phyloP scores from a whole-genome alignment of 2,797 vertebrate genomes.

The Schizopygopsis pylzovi region DNA sequence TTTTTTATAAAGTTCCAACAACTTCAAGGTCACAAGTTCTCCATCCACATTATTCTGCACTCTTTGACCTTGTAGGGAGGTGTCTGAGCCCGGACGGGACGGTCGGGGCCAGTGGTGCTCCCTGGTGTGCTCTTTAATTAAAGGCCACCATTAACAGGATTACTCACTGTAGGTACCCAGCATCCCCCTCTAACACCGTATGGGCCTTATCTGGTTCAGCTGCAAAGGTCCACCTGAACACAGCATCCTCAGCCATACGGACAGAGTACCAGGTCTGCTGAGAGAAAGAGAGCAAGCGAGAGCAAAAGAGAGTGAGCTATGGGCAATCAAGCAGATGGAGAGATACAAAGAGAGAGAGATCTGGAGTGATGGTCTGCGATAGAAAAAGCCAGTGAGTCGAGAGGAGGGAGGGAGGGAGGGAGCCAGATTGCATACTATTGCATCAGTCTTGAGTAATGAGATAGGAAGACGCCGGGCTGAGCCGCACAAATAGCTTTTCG shows the following conservation, averaged over 20 bases:
- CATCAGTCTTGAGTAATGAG: constrained; percentile 82
- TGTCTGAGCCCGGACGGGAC: constrained; percentile 29
- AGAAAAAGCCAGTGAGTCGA: constrained; percentile 31
- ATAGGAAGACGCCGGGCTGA: constrained; percentile 81
- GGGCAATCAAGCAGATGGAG: constrained; percentile 62
- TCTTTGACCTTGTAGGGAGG: constrained; percentile 18
- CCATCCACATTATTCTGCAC: background rate
- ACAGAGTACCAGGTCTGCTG: constrained; percentile 25
- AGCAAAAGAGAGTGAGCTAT: constrained; percentile 64
- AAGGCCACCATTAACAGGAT: constrained; percentile 55
- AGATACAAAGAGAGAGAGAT: constrained; percentile 42
- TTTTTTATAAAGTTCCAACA: constrained; percentile 6
- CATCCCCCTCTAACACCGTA: constrained; percentile 51
- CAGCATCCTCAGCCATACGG: constrained; percentile 39
- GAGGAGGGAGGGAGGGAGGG: constrained; percentile 35
- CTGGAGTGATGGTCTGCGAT: constrained; percentile 26
- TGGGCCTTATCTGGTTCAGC: constrained; percentile 51
- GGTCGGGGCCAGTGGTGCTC: constrained; percentile 3
- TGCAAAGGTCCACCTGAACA: constrained; percentile 48
- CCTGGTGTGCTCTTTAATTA: constrained; percentile 54
- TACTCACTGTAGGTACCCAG: constrained; percentile 47
- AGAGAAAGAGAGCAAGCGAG: constrained; percentile 35
- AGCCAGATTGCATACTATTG: constrained; percentile 80
- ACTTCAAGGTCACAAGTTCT: constrained; percentile 32
- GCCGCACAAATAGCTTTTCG: constrained; percentile 83